Evolutionary conservation across 2,888 invertebrate species (phyloP).

Genomic region (Andrena dorsata): DNA sequence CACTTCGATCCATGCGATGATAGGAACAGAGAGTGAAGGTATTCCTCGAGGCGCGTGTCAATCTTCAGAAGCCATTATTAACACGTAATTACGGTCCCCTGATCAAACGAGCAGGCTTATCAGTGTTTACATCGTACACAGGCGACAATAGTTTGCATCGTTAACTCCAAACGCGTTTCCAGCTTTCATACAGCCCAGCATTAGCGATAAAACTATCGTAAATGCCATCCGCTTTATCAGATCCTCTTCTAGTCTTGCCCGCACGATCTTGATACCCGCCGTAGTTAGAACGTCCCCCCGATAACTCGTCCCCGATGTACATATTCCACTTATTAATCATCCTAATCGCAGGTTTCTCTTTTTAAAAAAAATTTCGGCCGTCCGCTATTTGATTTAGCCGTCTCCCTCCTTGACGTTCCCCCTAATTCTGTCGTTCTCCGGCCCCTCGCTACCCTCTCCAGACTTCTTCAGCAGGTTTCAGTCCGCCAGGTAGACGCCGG

Average conservation of each 20-base stretch:
- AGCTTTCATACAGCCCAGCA: background rate
- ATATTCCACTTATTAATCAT: constrained; percentile 47
- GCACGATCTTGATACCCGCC: constrained; percentile 36
- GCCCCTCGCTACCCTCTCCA: constrained; percentile 7
- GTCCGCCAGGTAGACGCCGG: constrained; percentile 54
- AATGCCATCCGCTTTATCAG: constrained; percentile 36
- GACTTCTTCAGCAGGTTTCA: constrained; percentile 49
- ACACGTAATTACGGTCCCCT: constrained; percentile 2
- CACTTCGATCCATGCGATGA: too few relatives aligned
- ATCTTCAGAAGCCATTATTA: constrained; percentile 2
- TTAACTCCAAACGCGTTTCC: constrained; percentile 18
- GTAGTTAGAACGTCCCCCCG: constrained; percentile 30
- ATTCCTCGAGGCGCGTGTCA: background rate
- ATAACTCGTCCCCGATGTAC: constrained; percentile 38
- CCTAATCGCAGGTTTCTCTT: constrained; percentile 19
- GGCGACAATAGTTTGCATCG: constrained; percentile 18
- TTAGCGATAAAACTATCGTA: constrained; percentile 29
- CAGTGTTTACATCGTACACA: constrained; percentile 10
- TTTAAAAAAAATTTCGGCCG: constrained; percentile 28
- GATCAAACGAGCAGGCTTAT: constrained; percentile 13
- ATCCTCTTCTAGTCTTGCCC: constrained; percentile 21
- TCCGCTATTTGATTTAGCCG: constrained; percentile 4
- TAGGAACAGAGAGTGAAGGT: too few relatives aligned
- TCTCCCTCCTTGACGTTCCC: background rate
- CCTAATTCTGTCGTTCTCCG: background rate